Percentiles rank a stretch among this genome's conserved stretches.
These are phyloP conservation scores for Emydura subglobosa DNA, from an alignment of 2,113 vertebrate genomes.

Conservation along the genomic window DNA sequence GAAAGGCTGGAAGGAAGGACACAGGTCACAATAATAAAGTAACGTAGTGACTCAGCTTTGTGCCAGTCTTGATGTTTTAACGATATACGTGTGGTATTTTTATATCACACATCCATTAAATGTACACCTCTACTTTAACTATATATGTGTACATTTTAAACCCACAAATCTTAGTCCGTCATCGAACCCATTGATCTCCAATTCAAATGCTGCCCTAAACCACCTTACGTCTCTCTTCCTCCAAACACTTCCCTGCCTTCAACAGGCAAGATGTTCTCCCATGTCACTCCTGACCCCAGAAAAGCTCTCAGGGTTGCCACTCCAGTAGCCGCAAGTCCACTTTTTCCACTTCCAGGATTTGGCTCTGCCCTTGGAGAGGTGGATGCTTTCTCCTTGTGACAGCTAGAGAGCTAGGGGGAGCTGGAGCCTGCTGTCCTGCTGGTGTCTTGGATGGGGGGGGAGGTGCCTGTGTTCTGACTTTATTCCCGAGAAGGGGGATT, in stretches of 20 bases:
- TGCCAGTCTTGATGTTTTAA: neutral
- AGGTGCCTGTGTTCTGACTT: neutral
- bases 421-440: neutral
- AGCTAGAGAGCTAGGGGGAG: accelerated
- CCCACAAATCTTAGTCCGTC: neutral
- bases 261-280: neutral
- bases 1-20: neutral
- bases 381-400: neutral
- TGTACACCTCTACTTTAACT: neutral
- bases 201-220: neutral
- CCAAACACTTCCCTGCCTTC: neutral
- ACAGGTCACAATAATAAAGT: neutral
- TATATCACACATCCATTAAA: neutral
- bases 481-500: neutral
- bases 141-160: neutral
- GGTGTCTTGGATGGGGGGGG: neutral
- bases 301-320: neutral
- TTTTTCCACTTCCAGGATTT: neutral
- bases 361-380: neutral
- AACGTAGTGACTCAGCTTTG: neutral
- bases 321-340: neutral
- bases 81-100: neutral
- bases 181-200: neutral
- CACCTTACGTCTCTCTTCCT: neutral
- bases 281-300: neutral